These are phyloP conservation scores for Drosophila lacteicornis DNA, from an alignment of 1,140 invertebrate species.

Conservation along the genomic window DNA sequence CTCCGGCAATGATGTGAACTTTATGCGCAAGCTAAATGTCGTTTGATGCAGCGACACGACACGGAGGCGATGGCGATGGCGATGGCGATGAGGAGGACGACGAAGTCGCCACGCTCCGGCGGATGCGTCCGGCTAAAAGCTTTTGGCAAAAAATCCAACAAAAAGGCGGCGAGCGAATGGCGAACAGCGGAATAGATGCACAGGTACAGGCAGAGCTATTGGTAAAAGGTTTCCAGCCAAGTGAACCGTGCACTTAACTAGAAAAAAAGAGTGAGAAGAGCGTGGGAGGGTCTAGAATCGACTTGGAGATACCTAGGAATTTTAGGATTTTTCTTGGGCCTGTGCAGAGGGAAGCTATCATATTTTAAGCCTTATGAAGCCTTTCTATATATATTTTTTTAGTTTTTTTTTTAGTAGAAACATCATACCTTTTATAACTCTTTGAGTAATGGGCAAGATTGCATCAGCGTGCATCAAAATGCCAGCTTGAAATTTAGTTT, in stretches of 20 bases:
- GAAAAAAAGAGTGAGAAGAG: slow-evolving; percentile 1
- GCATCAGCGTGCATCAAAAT: slow-evolving; percentile 49
- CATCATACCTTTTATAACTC: background rate
- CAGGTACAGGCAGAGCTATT: slow-evolving; percentile 53
- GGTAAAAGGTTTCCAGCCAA: slow-evolving; percentile 66
- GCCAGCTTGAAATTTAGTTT: slow-evolving; percentile 61
- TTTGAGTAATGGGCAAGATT: slow-evolving; percentile 12
- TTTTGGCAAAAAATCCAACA: slow-evolving; percentile 66
- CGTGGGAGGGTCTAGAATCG: background rate
- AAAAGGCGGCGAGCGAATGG: slow-evolving; percentile 35
- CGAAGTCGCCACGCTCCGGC: slow-evolving; percentile 56
- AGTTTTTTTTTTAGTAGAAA: too few relatives aligned
- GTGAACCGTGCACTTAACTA: slow-evolving; percentile 59
- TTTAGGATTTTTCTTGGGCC: too few relatives aligned
- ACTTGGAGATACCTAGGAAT: background rate
- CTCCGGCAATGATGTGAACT: slow-evolving; percentile 72
- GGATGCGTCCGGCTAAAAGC: slow-evolving; percentile 74
- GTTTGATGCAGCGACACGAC: slow-evolving; percentile 68
- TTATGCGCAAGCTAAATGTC: slow-evolving; percentile 81
- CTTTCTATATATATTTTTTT: too few relatives aligned
- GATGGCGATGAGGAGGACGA: background rate
- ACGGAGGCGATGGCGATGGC: slow-evolving; percentile 6
- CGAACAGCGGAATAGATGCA: slow-evolving; percentile 39
- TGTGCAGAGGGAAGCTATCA: background rate
- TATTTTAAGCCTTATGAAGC: too few relatives aligned